phyloP scores from a whole-genome alignment of 2,797 vertebrate genomes.

The Glossophaga mutica region DNA sequence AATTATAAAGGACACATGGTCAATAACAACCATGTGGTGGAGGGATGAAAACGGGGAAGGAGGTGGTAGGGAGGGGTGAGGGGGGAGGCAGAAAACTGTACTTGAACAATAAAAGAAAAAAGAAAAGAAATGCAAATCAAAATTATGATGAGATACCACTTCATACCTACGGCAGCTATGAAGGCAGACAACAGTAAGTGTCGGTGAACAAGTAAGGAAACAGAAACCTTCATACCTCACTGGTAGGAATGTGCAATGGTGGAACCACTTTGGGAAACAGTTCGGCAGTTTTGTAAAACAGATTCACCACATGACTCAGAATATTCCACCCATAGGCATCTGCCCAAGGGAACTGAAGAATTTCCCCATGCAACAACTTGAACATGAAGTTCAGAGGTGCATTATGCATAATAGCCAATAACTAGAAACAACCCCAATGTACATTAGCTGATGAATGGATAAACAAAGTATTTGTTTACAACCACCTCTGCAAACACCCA shows the following conservation, averaged over 20 bases:
- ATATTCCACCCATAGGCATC: neutral
- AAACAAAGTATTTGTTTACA: neutral
- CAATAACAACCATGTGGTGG: too few species aligned
- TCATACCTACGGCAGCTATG: neutral
- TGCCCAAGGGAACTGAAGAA: neutral
- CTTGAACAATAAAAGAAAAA: neutral
- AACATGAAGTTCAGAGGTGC: neutral
- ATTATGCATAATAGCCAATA: neutral
- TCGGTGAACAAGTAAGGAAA: neutral
- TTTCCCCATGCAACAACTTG: neutral
- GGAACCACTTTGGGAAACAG: neutral
- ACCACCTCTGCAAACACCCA: neutral
- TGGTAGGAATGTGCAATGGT: neutral
- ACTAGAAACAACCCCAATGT: neutral
- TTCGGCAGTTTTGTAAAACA: neutral
- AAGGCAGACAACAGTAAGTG: neutral
- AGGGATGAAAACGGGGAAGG: too few species aligned
- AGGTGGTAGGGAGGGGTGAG: too few species aligned
- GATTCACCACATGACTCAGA: neutral
- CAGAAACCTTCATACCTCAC: neutral
- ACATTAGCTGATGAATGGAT: neutral
- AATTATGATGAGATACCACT: neutral
- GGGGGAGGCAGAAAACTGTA: too few species aligned
- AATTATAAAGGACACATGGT: too few species aligned
- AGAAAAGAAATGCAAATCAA: neutral